A percentile compares a stretch with the other conserved stretches of the same genome.
phyloP scores from a whole-genome alignment of 2,113 vertebrate genomes.

The Notarius quadriscutis region DNA sequence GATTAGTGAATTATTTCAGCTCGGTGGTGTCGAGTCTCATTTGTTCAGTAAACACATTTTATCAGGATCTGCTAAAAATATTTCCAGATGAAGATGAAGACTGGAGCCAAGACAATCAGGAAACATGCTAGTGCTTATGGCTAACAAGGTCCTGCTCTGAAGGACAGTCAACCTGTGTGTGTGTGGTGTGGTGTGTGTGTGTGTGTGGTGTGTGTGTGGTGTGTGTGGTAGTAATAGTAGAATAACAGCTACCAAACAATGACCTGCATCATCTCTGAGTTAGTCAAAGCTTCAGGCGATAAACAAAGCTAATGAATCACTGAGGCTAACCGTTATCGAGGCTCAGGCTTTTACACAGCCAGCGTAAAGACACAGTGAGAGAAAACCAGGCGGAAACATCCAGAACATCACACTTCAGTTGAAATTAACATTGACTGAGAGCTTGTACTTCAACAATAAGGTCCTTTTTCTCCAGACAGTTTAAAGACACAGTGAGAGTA shows the following conservation, averaged over 20 bases:
- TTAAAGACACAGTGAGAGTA: too few relatives aligned
- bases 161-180: constrained; percentile 14
- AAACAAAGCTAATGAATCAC: not conserved
- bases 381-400: not conserved
- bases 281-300: not conserved
- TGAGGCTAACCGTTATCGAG: not conserved
- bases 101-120: constrained; percentile 52
- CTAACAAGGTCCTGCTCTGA: constrained; percentile 28
- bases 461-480: too few relatives aligned
- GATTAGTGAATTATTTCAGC: not conserved
- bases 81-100: constrained; percentile 56
- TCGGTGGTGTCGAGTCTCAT: constrained; percentile 10
- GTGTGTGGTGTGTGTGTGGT: not conserved
- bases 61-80: constrained; percentile 48
- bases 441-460: too few relatives aligned
- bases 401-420: not conserved
- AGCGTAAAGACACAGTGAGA: not conserved
- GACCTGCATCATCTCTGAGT: not conserved
- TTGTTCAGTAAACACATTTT: constrained; percentile 44
- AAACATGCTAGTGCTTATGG: constrained; percentile 54
- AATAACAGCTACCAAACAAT: not conserved
- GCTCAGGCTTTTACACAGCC: not conserved
- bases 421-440: too few relatives aligned
- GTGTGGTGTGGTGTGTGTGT: constrained; percentile 19
- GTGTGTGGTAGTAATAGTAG: not conserved